phyloP scores from a whole-genome alignment of 2,888 invertebrate genomes.

The Pristionchus japonicus region DNA sequence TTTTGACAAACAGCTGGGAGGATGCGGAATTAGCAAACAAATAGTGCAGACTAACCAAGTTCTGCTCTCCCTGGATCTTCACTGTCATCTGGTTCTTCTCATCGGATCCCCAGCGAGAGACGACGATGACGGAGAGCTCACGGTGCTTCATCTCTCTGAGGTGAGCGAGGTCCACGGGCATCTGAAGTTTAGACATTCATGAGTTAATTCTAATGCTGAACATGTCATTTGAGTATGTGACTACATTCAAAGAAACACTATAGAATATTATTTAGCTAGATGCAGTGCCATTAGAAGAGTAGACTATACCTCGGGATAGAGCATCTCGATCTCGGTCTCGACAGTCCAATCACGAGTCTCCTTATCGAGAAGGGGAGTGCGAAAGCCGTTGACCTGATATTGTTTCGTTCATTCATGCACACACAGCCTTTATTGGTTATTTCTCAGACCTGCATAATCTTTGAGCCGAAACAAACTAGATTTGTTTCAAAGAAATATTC shows the following conservation, averaged over 20 bases:
- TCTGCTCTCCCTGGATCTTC: slow-evolving; percentile 40
- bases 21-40: too few species aligned
- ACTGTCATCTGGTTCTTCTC: slow-evolving; percentile 10
- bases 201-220: too few species aligned
- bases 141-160: slow-evolving; percentile 56
- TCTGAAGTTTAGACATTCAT: too few species aligned
- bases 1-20: too few species aligned
- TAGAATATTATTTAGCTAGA: too few species aligned
- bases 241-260: too few species aligned
- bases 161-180: slow-evolving; percentile 52
- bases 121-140: slow-evolving; percentile 49
- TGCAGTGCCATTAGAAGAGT: too few species aligned
- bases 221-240: too few species aligned
- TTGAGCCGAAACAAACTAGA: too few species aligned
- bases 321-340: background rate
- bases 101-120: slow-evolving; percentile 4
- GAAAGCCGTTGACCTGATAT: slow-evolving; percentile 17
- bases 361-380: slow-evolving; percentile 31
- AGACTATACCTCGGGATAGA: slow-evolving; percentile 64
- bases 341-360: slow-evolving; percentile 42
- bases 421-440: too few species aligned
- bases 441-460: too few species aligned
- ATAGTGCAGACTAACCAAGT: background rate
- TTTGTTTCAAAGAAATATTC: background rate
- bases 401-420: slow-evolving; percentile 49